Conservation (phyloP, 2,113 vertebrate species). For the Haemorhous mexicanus region DNA sequence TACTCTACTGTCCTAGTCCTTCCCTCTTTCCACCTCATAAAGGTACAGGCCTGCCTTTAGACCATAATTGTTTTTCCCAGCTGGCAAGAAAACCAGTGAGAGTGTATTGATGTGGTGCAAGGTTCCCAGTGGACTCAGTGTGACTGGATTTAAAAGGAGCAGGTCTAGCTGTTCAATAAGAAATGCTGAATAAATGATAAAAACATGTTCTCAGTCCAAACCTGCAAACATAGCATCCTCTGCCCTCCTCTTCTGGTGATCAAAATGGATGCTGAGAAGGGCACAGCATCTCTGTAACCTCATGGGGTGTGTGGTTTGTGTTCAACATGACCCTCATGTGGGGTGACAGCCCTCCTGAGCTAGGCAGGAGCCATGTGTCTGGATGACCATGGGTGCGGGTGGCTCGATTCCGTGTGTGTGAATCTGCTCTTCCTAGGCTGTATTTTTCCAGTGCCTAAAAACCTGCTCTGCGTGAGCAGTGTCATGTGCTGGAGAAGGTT, state of each 20-base stretch:
- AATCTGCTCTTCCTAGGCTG: not conserved
- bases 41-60: not conserved
- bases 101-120: not conserved
- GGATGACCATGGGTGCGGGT: not conserved
- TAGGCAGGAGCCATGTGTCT: not conserved
- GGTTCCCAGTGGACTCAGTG: not conserved
- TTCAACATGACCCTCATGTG: accelerated
- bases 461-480: not conserved
- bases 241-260: not conserved
- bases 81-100: not conserved
- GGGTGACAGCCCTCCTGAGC: not conserved
- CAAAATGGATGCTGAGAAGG: not conserved
- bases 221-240: not conserved
- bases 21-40: not conserved
- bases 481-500: not conserved
- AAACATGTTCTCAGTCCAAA: not conserved
- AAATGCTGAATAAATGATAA: not conserved
- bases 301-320: not conserved
- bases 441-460: not conserved
- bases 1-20: not conserved
- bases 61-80: not conserved
- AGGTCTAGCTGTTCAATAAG: not conserved
- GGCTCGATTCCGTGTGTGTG: accelerated
- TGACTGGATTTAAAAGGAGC: not conserved
- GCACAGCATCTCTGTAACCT: not conserved